Conservation (phyloP, 2,797 vertebrate species). For the Rhinatrema bivittatum region DNA sequence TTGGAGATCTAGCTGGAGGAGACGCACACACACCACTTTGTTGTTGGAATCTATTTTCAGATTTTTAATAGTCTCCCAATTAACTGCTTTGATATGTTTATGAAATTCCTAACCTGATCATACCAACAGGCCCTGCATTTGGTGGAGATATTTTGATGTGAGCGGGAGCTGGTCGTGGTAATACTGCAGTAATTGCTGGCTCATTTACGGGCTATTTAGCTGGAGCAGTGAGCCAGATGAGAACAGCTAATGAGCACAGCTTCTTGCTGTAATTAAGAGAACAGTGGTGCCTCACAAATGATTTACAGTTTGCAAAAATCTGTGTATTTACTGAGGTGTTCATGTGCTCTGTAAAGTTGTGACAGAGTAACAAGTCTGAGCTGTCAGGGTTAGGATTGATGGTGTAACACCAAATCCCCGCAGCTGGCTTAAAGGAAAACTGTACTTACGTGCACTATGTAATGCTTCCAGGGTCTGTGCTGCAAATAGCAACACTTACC, state of each 20-base stretch:
- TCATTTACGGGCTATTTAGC: constrained; percentile 89
- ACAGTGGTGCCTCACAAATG: constrained; percentile 76
- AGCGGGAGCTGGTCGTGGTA: constrained; percentile 68
- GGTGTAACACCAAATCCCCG: no score
- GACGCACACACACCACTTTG: no score
- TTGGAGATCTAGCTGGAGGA: no score
- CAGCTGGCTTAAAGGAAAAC: no score
- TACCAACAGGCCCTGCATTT: constrained; percentile 77
- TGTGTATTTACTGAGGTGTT: constrained; percentile 55
- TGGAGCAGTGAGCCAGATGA: constrained; percentile 86
- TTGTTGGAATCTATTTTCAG: constrained; percentile 55
- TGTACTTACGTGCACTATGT: no score
- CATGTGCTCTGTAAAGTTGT: constrained; percentile 46
- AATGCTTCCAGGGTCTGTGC: no score
- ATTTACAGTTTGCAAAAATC: constrained; percentile 75
- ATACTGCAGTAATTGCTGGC: constrained; percentile 83
- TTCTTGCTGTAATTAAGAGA: constrained; percentile 84
- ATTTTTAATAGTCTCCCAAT: constrained; percentile 63
- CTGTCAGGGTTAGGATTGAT: no score
- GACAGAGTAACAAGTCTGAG: constrained; percentile 33
- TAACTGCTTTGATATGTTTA: constrained; percentile 70
- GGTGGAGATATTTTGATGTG: constrained; percentile 75
- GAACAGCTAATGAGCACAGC: constrained; percentile 90
- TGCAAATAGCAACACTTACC: no score
- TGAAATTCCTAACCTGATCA: constrained; percentile 72